Conservation (phyloP, 2,113 vertebrate genomes). For the Nettapus auritus region DNA sequence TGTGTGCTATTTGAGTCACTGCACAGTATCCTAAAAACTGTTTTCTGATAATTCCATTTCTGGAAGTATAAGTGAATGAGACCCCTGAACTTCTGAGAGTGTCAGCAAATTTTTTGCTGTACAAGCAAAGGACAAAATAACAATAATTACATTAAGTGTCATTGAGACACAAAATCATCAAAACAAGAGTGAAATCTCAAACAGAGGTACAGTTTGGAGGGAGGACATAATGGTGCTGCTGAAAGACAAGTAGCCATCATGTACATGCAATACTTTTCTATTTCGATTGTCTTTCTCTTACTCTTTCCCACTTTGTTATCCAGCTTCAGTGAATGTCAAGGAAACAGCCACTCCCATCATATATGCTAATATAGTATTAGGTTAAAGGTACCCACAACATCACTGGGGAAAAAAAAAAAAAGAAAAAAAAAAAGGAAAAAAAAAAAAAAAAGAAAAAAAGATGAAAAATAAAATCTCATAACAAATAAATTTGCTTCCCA, state of each 20-base stretch:
- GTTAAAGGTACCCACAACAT: background rate
- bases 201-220: background rate
- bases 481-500: slow-evolving; percentile 17
- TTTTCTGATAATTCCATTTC: background rate
- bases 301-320: background rate
- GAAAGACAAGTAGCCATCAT: background rate
- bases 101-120: background rate
- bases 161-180: background rate
- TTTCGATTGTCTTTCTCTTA: slow-evolving; percentile 1
- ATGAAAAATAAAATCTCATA: slow-evolving; percentile 1
- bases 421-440: background rate
- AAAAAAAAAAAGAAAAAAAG: background rate
- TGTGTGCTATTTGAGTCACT: background rate
- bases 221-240: background rate
- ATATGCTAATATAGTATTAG: background rate
- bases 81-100: background rate
- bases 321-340: background rate
- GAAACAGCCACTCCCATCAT: background rate
- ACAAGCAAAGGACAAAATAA: background rate
- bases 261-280: background rate
- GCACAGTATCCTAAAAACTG: background rate
- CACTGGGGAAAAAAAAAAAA: background rate
- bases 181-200: background rate
- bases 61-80: background rate
- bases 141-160: background rate